A percentile compares a stretch with the other conserved stretches of the same genome.
These are phyloP conservation scores for Kuschelorhynchus macadamiae DNA, from an alignment of 2,888 invertebrate genomes.

Conservation along the genomic window DNA sequence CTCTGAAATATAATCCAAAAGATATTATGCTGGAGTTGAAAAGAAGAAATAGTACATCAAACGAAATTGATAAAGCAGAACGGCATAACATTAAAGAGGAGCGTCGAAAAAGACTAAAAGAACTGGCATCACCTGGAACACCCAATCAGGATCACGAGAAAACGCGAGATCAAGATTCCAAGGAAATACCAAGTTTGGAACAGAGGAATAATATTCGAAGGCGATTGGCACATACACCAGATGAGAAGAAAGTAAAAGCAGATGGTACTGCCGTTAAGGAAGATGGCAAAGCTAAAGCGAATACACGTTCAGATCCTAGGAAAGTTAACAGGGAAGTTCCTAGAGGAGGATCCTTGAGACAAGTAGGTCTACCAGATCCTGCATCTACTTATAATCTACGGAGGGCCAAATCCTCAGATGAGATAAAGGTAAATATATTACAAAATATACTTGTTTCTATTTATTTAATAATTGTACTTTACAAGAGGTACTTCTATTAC, in stretches of 20 bases:
- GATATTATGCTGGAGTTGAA: conserved; percentile 33
- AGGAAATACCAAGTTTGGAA: too few species aligned
- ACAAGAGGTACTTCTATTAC: too few species aligned
- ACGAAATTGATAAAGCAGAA: conserved; percentile 16
- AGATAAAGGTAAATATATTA: conserved; percentile 18
- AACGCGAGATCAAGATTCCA: too few species aligned
- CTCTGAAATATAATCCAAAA: conserved; percentile 14
- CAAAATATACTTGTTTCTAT: background rate
- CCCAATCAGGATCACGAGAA: background rate
- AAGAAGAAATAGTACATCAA: conserved; percentile 22
- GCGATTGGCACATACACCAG: background rate
- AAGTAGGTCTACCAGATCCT: background rate
- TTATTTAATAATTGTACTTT: too few species aligned
- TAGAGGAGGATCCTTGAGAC: too few species aligned
- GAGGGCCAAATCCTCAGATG: conserved; percentile 16
- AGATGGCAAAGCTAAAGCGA: too few species aligned
- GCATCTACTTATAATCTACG: conserved; percentile 3
- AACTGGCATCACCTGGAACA: conserved; percentile 10
- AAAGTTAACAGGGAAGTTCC: too few species aligned
- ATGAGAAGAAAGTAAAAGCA: too few species aligned
- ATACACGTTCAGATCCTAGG: too few species aligned
- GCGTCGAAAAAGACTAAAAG: conserved; percentile 38
- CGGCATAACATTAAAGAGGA: conserved; percentile 27
- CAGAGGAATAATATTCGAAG: background rate
- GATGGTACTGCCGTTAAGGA: too few species aligned